Conservation (phyloP, 2,797 vertebrate species). For the Bradypus variegatus region DNA sequence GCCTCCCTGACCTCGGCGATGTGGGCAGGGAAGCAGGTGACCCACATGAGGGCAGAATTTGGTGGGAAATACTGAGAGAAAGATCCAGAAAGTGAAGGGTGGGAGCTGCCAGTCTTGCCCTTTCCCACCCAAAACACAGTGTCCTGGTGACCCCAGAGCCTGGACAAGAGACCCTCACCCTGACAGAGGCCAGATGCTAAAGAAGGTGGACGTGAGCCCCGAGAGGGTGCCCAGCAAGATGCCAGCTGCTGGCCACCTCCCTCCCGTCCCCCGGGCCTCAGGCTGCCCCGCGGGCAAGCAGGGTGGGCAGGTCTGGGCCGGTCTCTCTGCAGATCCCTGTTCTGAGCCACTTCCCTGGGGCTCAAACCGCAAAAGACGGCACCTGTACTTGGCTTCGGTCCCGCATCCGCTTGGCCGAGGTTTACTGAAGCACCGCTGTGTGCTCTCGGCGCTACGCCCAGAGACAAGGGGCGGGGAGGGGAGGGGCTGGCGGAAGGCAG, state of each 20-base stretch:
- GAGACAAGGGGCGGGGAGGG: background rate
- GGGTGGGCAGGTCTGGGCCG: too few species aligned
- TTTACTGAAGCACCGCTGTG: background rate
- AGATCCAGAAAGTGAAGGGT: background rate
- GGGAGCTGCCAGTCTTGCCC: background rate
- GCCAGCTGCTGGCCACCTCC: too few species aligned
- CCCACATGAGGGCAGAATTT: background rate
- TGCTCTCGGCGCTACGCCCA: background rate
- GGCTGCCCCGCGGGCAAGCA: background rate
- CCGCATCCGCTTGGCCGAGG: background rate
- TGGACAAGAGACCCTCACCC: background rate
- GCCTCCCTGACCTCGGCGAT: background rate
- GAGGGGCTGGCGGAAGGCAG: background rate
- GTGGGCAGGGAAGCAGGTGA: background rate
- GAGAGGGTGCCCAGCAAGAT: background rate
- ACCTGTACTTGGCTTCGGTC: background rate
- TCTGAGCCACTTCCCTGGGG: background rate
- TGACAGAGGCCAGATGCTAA: background rate
- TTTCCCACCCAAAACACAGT: background rate
- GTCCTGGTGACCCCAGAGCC: background rate
- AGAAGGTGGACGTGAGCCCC: background rate
- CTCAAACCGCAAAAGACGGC: constrained; percentile 1
- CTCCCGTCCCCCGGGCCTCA: background rate
- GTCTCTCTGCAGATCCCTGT: too few species aligned
- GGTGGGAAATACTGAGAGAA: background rate